Base-by-base conservation (phyloP, 2,113 vertebrate species). In the Tautogolabrus adspersus region DNA sequence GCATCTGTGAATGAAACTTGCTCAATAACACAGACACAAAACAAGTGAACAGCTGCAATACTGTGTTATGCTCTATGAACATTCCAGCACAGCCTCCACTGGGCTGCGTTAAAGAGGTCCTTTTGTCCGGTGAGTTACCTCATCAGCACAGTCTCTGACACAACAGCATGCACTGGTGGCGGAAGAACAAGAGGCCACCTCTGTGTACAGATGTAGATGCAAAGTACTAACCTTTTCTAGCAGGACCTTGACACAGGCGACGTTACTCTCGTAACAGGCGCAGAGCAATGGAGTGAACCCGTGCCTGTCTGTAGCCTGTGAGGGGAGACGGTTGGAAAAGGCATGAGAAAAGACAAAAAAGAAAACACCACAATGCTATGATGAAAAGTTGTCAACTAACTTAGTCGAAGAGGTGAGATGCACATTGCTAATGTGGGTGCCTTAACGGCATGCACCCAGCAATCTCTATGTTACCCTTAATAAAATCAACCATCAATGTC, bases 221-320 rank as follows among this genome's bases (percentile, higher is more conserved):
- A 42, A 49, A 19, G 60, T 30, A 85, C 95, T 93, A 87, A 99
- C 98, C 97, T 97, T 96, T 87, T 96, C 97, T 86, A 99, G 94
- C 92, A 99, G 96, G 88, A 98, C 88, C 94, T 96, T 96, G 90
- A 98, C 98, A 83, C 97, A 98, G 84, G 91, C 82, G 60, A 94
- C 11, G 68, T 99, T 97, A 84, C 94, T 94, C 93, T 99, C 98
- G 6, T 93, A 96, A 91, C 94, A 96, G 72, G 98, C 97, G 66
- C 94, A 95, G 65, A 98, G 92, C 84, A 99, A 96, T 40, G 98
- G 97, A 79, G 98, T 97, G 59, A 97, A 93, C 56, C 95, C 95
- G 58, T 99, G 96, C 91, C 97, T 98, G 94, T 99, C 98, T 73
- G 95, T 87, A 92, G 96, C 96, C 98, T 99, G 92, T 18, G 7